These are phyloP conservation scores for Zaprionus kolodkinae DNA, from an alignment of 1,140 invertebrate species.

Conservation along the genomic window DNA sequence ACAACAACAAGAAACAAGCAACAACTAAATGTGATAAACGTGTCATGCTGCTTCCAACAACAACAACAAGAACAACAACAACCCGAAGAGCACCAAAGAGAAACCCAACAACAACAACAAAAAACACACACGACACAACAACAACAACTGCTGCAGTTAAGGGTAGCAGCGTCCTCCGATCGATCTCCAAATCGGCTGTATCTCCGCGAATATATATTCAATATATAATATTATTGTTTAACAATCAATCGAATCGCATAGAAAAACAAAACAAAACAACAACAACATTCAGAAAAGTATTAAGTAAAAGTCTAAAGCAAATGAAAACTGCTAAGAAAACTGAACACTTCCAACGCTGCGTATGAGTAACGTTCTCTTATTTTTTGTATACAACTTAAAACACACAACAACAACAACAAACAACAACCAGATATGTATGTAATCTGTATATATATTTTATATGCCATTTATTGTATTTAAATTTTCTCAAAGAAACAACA, in stretches of 20 bases:
- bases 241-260: slow-evolving; percentile 14
- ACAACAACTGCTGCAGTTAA: slow-evolving; percentile 17
- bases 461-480: slow-evolving; percentile 83
- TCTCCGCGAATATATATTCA: slow-evolving; percentile 1
- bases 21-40: slow-evolving; percentile 74
- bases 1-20: slow-evolving; percentile 53
- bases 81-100: slow-evolving; percentile 47
- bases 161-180: slow-evolving; percentile 2
- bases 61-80: slow-evolving; percentile 55
- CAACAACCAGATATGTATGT: slow-evolving; percentile 41
- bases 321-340: slow-evolving; percentile 48
- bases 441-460: slow-evolving; percentile 72
- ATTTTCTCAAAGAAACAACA: slow-evolving; percentile 48
- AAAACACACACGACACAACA: slow-evolving; percentile 36
- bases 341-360: slow-evolving; percentile 71
- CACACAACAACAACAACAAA: slow-evolving; percentile 38
- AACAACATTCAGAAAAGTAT: slow-evolving; percentile 34
- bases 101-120: slow-evolving; percentile 18
- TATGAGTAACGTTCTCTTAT: slow-evolving; percentile 71
- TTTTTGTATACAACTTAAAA: slow-evolving; percentile 65
- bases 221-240: slow-evolving; percentile 29
- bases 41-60: slow-evolving; percentile 77
- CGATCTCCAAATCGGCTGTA: slow-evolving; percentile 9
- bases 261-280: background rate
- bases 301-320: slow-evolving; percentile 56